Base-by-base conservation (phyloP, 1,140 invertebrate species). In the Metaphire vulgaris region DNA sequence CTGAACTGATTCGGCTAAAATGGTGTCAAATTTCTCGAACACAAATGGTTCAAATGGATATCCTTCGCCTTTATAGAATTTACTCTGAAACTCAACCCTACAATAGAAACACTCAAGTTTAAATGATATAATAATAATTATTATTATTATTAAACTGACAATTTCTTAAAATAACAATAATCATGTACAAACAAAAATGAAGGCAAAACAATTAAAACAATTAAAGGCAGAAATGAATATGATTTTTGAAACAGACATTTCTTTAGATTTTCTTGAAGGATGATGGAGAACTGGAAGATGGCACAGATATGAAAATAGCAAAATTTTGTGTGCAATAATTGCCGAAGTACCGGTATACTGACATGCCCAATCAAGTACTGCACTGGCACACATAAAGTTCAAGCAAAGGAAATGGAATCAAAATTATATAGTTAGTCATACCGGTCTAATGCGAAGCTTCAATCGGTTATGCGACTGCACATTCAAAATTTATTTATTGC, bases 1-100 rank as follows among this genome's bases (percentile, higher is more conserved):
- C 41, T 56, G 41, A 56, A 6, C 21, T 56, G 41, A 56, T 21
- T 56, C 41, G 41, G 41, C 6, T 6, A 21, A 56, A 12, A 56
- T 56, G 41, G 41, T 84, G 67, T 97, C 88, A 31, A 67, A 31
- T 73, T 73, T 73, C n/a, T 41, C 34, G 33, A 73, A 73, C 16
- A 56, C 34, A 31, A 74, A 74, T 67, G 66, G 66, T 12, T 30
- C 64, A 56, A 66, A 74, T 31, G 29, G 34, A 30, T 30, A 41
- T 1, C 74, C 66, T 33, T 74, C 66, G 0, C 74, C 66, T 67
- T 66, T 69, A 16, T 74, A 67, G 65, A 67, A 69, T 26, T 67
- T 66, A 33, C 74, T 67, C 31, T 74, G 74, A 33, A 69, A 67
- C 29, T 74, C 56, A 33, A 74, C 66, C 64, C 66, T 67, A 64